Conservation (phyloP, 2,888 invertebrate genomes). For the Eudemis profundana region DNA sequence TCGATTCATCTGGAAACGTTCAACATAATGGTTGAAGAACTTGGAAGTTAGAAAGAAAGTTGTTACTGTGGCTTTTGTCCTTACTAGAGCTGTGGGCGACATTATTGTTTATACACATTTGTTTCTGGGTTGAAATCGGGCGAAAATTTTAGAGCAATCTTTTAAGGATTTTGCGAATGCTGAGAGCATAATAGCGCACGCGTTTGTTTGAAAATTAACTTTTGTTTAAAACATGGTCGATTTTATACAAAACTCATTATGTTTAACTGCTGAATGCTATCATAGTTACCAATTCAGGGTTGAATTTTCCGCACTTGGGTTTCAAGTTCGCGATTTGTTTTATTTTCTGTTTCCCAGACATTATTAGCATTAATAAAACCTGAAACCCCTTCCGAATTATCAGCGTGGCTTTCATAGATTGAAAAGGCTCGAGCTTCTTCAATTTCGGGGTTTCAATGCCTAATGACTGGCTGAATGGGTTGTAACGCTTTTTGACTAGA, state of each 20-base stretch:
- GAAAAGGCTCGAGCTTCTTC: slow-evolving; percentile 37
- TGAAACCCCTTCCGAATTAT: slow-evolving; percentile 33
- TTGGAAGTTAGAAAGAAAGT: slow-evolving; percentile 25
- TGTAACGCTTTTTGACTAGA: slow-evolving; percentile 40
- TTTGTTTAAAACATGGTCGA: not conserved
- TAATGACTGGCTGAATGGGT: slow-evolving; percentile 35
- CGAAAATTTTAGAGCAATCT: not conserved
- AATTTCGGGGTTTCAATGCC: slow-evolving; percentile 42
- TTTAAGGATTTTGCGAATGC: not conserved
- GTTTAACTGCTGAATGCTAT: not conserved
- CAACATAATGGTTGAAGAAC: slow-evolving; percentile 16
- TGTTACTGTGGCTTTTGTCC: not conserved
- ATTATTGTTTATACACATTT: slow-evolving; percentile 14
- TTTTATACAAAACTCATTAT: not conserved
- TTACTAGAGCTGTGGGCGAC: not conserved
- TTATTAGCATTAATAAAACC: slow-evolving; percentile 24
- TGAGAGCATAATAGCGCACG: not conserved
- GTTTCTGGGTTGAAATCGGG: not conserved
- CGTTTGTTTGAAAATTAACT: not conserved
- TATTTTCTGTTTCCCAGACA: slow-evolving; percentile 13
- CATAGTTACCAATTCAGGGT: not conserved
- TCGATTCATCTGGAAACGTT: slow-evolving; percentile 21
- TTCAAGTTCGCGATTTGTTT: not conserved
- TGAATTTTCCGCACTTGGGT: slow-evolving; percentile 5
- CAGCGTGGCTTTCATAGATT: slow-evolving; percentile 38